phyloP scores from a whole-genome alignment of 2,113 vertebrate genomes.

The Acrocephalus kingi region DNA sequence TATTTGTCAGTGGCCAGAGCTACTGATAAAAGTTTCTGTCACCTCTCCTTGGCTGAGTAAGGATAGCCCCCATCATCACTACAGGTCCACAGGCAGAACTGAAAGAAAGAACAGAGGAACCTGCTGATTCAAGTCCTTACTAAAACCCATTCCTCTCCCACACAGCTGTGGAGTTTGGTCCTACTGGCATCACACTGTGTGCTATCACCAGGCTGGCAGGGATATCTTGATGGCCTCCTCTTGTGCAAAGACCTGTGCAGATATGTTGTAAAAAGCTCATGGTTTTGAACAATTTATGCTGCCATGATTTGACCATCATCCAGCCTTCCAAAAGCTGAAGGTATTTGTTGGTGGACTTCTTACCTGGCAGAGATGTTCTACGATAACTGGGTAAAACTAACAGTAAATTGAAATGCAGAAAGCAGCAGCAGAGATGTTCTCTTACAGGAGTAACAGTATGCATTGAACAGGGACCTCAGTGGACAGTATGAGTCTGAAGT shows the following conservation, averaged over 20 bases:
- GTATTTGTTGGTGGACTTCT: background rate
- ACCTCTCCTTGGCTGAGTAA: background rate
- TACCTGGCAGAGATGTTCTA: background rate
- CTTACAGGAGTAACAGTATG: background rate
- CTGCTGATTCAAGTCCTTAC: background rate
- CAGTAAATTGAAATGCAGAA: background rate
- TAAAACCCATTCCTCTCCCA: background rate
- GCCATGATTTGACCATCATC: background rate
- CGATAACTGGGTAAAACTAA: background rate
- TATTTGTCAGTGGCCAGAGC: background rate
- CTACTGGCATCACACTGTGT: background rate
- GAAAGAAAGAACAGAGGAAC: background rate
- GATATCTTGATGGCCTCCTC: accelerated
- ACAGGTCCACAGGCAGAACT: background rate
- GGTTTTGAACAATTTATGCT: background rate
- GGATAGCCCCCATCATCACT: background rate
- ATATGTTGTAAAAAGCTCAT: background rate
- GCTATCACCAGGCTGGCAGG: background rate
- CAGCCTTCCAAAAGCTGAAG: background rate
- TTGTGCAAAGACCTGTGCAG: background rate
- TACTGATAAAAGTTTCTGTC: background rate
- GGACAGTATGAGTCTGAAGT: background rate
- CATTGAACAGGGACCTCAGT: background rate
- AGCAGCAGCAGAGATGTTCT: background rate
- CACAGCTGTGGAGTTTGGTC: background rate